Evolutionary conservation across 2,888 invertebrate genomes (phyloP).

Genomic region (Platycnemis pennipes): DNA sequence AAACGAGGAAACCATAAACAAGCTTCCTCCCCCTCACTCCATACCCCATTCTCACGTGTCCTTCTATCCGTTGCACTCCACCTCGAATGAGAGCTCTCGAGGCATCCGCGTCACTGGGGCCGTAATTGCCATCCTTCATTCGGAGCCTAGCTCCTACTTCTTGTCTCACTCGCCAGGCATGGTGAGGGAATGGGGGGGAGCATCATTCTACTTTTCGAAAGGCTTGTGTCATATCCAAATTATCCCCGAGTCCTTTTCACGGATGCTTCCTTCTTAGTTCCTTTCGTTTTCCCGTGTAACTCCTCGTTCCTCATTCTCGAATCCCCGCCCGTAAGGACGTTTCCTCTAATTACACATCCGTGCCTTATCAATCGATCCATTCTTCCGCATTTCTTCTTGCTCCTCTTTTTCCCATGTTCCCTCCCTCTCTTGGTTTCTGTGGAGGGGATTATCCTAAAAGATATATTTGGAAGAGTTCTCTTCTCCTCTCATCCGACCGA

Average conservation of each 20-base stretch:
- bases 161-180: neutral
- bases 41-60: neutral
- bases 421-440: neutral
- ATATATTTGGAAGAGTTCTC: neutral
- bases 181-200: neutral
- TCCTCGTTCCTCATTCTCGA: neutral
- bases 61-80: neutral
- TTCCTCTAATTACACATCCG: slow-evolving; percentile 11
- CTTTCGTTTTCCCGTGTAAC: neutral
- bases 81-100: slow-evolving; percentile 2
- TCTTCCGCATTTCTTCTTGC: neutral
- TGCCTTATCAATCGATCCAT: neutral
- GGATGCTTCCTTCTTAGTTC: neutral
- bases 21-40: neutral
- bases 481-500: neutral
- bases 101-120: slow-evolving; percentile 13
- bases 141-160: neutral
- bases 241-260: neutral
- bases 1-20: neutral
- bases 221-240: neutral
- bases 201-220: neutral
- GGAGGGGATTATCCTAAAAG: slow-evolving; percentile 2
- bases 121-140: slow-evolving; percentile 49
- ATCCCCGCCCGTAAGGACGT: neutral
- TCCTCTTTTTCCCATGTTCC: neutral